Percentiles rank a stretch among this genome's conserved stretches.
phyloP scores from a whole-genome alignment of 2,888 invertebrate genomes.

The Rhyacophila evoluta region DNA sequence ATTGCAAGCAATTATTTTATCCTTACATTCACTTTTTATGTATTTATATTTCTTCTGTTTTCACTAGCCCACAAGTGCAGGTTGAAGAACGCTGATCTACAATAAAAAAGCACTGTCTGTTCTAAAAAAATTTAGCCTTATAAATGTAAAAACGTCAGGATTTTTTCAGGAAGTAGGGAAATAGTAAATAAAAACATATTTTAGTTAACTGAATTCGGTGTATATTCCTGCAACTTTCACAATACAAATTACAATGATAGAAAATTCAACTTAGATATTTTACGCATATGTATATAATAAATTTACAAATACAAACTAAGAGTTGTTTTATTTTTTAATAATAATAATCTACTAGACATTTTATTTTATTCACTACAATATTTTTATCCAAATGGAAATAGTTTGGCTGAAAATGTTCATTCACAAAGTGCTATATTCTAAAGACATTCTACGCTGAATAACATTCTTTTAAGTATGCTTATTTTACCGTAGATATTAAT shows the following conservation, averaged over 20 bases:
- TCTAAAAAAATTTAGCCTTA: no score
- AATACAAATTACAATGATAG: conserved; percentile 56
- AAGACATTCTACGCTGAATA: conserved; percentile 8
- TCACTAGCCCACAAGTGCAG: no score
- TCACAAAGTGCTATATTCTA: conserved; percentile 13
- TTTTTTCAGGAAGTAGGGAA: no score
- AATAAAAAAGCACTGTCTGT: no score
- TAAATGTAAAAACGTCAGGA: no score
- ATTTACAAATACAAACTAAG: conserved; percentile 55
- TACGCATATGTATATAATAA: conserved; percentile 55
- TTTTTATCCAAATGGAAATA: conserved; percentile 33
- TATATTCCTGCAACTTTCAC: conserved; percentile 54
- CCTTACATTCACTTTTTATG: no score
- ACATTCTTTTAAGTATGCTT: conserved; percentile 13
- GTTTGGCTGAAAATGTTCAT: conserved; percentile 10
- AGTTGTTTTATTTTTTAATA: conserved; percentile 20
- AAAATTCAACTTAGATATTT: conserved; percentile 55
- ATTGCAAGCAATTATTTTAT: no score
- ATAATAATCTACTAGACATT: conserved; percentile 52
- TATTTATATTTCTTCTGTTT: no score
- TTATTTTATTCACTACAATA: conserved; percentile 42
- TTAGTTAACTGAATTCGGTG: conserved; percentile 51
- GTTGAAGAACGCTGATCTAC: no score
- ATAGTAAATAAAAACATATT: conserved; percentile 1
- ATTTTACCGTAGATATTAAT: conserved; percentile 2